Conservation (phyloP, 2,113 vertebrate genomes). For the Proterorhinus semilunaris region DNA sequence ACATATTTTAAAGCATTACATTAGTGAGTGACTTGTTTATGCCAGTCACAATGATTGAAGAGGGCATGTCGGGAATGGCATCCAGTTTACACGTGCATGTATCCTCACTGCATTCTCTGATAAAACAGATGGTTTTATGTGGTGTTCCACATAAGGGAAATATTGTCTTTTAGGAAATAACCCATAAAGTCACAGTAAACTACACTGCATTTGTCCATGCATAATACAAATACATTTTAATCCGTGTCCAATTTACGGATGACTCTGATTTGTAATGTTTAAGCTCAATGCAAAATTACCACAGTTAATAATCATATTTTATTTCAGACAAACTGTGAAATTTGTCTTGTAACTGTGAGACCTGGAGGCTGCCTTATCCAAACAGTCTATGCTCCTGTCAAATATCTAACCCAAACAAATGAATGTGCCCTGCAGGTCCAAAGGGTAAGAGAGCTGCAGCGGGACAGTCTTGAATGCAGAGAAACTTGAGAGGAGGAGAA, state of each 20-base stretch:
- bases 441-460: conserved; percentile 17
- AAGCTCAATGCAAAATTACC: not conserved
- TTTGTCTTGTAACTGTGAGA: conserved; percentile 1
- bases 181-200: not conserved
- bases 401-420: conserved; percentile 18
- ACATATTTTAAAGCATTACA: no score
- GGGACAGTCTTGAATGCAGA: conserved; percentile 9
- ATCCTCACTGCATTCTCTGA: not conserved
- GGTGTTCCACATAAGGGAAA: no score
- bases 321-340: conserved; percentile 12
- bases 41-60: not conserved
- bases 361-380: not conserved
- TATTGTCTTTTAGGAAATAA: not conserved
- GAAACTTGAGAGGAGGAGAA: conserved; percentile 27
- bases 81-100: not conserved
- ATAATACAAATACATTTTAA: not conserved
- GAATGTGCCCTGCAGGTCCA: conserved; percentile 12
- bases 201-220: not conserved
- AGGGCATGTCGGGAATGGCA: not conserved
- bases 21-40: no score
- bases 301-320: not conserved
- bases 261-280: not conserved
- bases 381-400: conserved; percentile 8
- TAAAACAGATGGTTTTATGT: no score
- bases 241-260: not conserved